These are phyloP conservation scores for Oryctolagus cuniculus DNA, from an alignment of 2,113 vertebrate species.

Conservation along the genomic window DNA sequence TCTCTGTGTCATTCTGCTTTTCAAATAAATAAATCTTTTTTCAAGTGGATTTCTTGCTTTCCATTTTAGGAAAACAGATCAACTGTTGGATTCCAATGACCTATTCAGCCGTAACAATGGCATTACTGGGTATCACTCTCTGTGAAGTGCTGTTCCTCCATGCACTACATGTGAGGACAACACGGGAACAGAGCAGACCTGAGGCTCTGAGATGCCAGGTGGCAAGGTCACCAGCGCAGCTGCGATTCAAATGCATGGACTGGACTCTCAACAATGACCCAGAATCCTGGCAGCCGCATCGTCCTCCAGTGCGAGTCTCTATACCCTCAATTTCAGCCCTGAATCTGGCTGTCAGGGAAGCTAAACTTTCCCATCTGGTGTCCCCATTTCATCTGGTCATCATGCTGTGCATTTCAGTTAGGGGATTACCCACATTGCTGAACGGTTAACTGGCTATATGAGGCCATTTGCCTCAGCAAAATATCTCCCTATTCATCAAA, in stretches of 20 bases:
- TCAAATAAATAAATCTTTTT: no score
- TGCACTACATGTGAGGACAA: background rate
- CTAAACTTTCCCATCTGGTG: background rate
- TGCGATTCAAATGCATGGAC: background rate
- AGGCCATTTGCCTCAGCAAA: background rate
- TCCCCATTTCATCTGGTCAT: background rate
- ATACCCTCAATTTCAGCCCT: background rate
- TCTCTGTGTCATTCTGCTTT: no score
- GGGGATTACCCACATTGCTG: background rate
- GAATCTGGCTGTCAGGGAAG: background rate
- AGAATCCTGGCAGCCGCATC: background rate
- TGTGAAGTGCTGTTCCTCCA: background rate
- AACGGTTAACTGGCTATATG: background rate
- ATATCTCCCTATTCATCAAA: background rate
- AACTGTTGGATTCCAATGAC: background rate
- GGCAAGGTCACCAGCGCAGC: background rate
- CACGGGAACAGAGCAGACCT: background rate
- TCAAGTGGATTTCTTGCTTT: background rate
- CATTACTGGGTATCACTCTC: background rate
- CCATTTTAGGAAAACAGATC: background rate
- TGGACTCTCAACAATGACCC: background rate
- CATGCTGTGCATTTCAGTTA: slow-evolving; percentile 26
- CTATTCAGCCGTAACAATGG: no score
- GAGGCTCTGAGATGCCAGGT: background rate
- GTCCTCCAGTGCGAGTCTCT: background rate